A percentile compares a stretch with the other conserved stretches of the same genome.
Conservation (phyloP, 2,113 vertebrate genomes). For the Alligator mississippiensis region DNA sequence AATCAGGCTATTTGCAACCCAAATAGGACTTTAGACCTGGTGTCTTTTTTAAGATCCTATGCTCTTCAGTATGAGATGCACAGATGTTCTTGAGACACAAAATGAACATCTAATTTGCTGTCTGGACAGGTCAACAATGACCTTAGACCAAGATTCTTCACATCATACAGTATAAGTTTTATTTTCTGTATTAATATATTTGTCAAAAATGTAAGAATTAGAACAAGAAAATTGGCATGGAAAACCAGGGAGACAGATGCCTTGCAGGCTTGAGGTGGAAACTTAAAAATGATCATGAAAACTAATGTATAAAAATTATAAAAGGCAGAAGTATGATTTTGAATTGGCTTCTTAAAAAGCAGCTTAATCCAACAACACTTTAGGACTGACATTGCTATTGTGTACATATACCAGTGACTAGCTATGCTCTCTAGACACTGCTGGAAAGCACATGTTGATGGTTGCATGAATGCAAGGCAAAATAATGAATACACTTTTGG, state of each 20-base stretch:
- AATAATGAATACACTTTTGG: neutral
- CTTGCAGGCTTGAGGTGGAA: neutral
- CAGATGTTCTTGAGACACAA: no score
- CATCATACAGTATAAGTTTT: neutral
- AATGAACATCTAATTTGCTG: neutral
- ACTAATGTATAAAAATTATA: neutral
- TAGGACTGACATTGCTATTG: neutral
- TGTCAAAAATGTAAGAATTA: neutral
- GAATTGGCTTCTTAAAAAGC: neutral
- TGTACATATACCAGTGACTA: neutral
- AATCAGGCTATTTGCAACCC: neutral
- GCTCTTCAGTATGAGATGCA: neutral
- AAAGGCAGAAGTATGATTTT: neutral
- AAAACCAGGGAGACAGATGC: neutral
- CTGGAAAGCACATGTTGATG: neutral
- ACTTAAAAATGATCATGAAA: neutral
- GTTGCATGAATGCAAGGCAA: rapidly evolving
- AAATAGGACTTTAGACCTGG: neutral
- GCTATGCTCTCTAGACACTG: neutral
- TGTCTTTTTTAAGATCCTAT: neutral
- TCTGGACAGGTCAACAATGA: neutral
- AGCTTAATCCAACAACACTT: neutral
- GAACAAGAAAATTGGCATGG: neutral
- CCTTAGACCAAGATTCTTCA: neutral
- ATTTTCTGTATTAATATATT: neutral